Percentiles rank a stretch among this genome's conserved stretches.
Evolutionary conservation across 2,888 invertebrate genomes (phyloP).

Genomic region (Chrysolina americana): DNA sequence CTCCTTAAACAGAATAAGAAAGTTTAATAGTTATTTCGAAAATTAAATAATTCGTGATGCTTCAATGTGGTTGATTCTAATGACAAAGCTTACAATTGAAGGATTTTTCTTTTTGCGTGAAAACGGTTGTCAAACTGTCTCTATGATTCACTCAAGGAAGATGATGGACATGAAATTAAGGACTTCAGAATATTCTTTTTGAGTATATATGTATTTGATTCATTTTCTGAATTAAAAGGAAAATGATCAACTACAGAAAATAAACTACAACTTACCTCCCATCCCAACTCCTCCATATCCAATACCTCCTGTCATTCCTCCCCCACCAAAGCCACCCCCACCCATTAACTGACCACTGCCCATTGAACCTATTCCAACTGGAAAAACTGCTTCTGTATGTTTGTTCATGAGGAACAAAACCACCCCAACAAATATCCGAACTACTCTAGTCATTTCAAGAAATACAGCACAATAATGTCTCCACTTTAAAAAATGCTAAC

Average conservation of each 20-base stretch:
- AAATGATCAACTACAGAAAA: too few species aligned
- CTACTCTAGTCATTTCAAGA: constrained; percentile 10
- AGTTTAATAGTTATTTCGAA: background rate
- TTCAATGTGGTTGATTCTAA: too few species aligned
- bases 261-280: constrained; percentile 28
- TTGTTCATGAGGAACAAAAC: constrained; percentile 1
- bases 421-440: background rate
- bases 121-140: background rate
- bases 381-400: background rate
- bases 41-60: background rate
- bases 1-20: background rate
- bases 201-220: too few species aligned
- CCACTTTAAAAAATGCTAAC: background rate
- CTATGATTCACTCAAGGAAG: too few species aligned
- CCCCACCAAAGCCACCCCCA: constrained; percentile 51
- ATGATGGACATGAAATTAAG: too few species aligned
- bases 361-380: constrained; percentile 26
- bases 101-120: background rate
- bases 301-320: constrained; percentile 9
- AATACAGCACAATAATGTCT: background rate
- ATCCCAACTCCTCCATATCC: constrained; percentile 58
- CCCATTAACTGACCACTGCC: constrained; percentile 33
- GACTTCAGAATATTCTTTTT: too few species aligned
- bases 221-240: too few species aligned
- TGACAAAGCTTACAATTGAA: background rate